A percentile compares a stretch with the other conserved stretches of the same genome.
phyloP scores from a whole-genome alignment of 2,113 vertebrate species.

The Centropus bengalensis region DNA sequence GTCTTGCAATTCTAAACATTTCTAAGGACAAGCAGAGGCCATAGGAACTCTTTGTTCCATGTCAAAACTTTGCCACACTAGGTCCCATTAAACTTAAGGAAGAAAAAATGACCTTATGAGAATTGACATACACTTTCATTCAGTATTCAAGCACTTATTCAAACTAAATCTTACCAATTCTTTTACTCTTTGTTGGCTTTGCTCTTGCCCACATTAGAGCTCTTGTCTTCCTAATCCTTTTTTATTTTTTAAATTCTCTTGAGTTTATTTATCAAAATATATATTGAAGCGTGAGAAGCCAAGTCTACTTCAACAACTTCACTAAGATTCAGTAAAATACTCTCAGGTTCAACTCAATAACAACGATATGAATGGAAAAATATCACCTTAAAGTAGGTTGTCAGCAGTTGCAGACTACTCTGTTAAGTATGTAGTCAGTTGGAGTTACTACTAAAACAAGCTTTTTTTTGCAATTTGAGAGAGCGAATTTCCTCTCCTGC shows the following conservation, averaged over 20 bases:
- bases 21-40: constrained; percentile 58
- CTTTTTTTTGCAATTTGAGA: not conserved
- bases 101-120: not conserved
- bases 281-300: not conserved
- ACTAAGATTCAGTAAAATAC: not conserved
- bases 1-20: constrained; percentile 22
- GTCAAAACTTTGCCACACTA: constrained; percentile 36
- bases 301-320: not conserved
- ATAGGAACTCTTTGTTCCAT: not conserved
- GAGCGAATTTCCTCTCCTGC: not conserved
- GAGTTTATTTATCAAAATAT: not conserved
- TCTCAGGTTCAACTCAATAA: not conserved
- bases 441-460: not conserved
- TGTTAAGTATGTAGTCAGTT: not conserved
- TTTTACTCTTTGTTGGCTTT: not conserved
- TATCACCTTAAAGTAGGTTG: not conserved
- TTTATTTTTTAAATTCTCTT: not conserved
- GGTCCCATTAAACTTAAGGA: not conserved
- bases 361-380: not conserved
- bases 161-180: not conserved
- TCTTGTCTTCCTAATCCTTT: not conserved
- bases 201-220: not conserved
- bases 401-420: not conserved
- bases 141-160: not conserved
- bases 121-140: not conserved